Percentiles rank a stretch among this genome's conserved stretches.
These are phyloP conservation scores for Sarcophaga rosellei DNA, from an alignment of 2,888 invertebrate species.

Conservation along the genomic window DNA sequence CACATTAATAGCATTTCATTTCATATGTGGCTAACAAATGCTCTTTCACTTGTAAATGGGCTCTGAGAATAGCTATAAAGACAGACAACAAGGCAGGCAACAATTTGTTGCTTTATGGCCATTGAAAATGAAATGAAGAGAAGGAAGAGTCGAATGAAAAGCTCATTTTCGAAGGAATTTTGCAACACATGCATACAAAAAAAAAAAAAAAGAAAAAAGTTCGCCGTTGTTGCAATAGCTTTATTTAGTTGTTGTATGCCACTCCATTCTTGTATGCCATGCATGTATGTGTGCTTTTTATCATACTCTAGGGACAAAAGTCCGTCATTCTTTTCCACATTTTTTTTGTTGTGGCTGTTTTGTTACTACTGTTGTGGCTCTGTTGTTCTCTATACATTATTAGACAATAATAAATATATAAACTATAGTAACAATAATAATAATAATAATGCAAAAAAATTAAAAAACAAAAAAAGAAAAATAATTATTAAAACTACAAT, in stretches of 20 bases:
- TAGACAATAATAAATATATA: constrained; percentile 62
- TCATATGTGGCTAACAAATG: constrained; percentile 37
- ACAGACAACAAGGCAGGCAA: neutral
- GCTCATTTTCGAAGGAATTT: constrained; percentile 55
- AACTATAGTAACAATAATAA: constrained; percentile 57
- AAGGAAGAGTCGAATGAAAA: neutral
- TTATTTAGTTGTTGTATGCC: neutral
- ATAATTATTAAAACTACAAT: constrained; percentile 23
- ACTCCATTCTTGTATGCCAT: too few species aligned
- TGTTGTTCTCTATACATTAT: constrained; percentile 40
- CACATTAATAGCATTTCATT: constrained; percentile 46
- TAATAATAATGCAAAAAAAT: constrained; percentile 23
- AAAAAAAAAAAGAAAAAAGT: neutral
- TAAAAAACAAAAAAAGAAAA: constrained; percentile 25
- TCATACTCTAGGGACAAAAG: constrained; percentile 60
- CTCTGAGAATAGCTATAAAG: neutral
- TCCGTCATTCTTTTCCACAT: constrained; percentile 35
- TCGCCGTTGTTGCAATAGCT: constrained; percentile 10
- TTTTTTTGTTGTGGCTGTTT: neutral
- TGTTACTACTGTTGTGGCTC: neutral
- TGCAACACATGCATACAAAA: constrained; percentile 38
- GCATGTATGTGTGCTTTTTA: neutral
- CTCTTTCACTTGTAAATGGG: neutral
- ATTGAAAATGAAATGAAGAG: neutral
- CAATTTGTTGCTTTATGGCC: neutral